Evolutionary conservation across 2,888 invertebrate genomes (phyloP).

Genomic region (Agrochola litura): DNA sequence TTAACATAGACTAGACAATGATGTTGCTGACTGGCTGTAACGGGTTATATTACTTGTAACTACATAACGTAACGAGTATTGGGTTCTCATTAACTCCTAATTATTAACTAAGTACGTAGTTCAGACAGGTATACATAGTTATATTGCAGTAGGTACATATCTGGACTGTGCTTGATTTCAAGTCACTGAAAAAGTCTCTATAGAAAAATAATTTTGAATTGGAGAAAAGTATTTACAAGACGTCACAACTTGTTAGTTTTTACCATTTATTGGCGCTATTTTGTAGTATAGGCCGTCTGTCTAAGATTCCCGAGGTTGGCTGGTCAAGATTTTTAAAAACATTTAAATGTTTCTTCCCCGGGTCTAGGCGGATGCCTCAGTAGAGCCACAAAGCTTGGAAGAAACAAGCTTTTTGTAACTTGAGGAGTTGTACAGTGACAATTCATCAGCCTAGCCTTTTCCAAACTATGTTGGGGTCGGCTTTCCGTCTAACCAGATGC

Average conservation of each 20-base stretch:
- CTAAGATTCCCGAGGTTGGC: background rate
- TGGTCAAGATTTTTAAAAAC: background rate
- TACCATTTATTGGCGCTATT: background rate
- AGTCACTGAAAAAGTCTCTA: background rate
- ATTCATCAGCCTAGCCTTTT: background rate
- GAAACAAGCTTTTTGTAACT: background rate
- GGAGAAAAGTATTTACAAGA: background rate
- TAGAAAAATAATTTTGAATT: background rate
- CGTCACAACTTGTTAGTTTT: background rate
- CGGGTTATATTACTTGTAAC: background rate
- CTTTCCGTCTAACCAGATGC: too few relatives aligned
- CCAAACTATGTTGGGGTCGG: too few relatives aligned
- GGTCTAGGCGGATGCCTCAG: background rate
- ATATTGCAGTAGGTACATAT: background rate
- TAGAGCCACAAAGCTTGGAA: background rate
- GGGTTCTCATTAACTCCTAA: slow-evolving; percentile 7
- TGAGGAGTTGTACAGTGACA: background rate
- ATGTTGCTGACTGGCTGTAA: background rate
- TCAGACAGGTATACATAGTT: background rate
- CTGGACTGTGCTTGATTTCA: background rate
- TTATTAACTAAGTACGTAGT: slow-evolving; percentile 1
- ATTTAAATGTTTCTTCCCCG: background rate
- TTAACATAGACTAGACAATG: background rate
- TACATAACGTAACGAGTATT: slow-evolving; percentile 13
- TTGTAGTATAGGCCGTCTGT: background rate